Conservation (phyloP, 1,140 invertebrate species). For the Drosophila miranda region DNA sequence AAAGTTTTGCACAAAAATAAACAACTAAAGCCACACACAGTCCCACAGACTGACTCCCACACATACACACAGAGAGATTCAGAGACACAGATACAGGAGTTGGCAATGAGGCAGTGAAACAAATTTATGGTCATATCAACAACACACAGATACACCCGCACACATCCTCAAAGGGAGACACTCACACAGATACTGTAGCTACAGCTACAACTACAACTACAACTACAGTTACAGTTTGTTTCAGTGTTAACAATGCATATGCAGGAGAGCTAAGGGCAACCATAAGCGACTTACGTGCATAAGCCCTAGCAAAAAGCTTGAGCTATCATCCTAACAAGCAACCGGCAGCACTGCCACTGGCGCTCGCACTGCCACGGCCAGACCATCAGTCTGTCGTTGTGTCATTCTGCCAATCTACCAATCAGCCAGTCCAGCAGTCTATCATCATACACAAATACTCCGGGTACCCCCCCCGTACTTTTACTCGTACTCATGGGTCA, state of each 20-base stretch:
- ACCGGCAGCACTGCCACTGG: constrained; percentile 18
- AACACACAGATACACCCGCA: constrained; percentile 18
- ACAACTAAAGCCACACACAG: constrained; percentile 21
- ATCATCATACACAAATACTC: constrained; percentile 19
- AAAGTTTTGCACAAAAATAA: constrained; percentile 65
- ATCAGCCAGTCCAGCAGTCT: constrained; percentile 25
- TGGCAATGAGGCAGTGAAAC: constrained; percentile 60
- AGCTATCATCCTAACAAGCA: constrained; percentile 72
- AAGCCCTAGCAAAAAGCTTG: constrained; percentile 64
- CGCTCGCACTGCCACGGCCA: constrained; percentile 3
- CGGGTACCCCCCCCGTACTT: background rate
- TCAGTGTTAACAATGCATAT: constrained; percentile 53
- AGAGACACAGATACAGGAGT: constrained; percentile 21
- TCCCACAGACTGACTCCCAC: constrained; percentile 4
- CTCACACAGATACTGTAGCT: constrained; percentile 1
- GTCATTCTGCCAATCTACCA: constrained; percentile 35
- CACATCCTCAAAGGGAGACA: constrained; percentile 2
- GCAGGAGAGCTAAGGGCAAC: constrained; percentile 55
- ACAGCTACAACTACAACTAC: constrained; percentile 5
- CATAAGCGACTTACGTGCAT: constrained; percentile 79
- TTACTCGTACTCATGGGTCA: constrained; percentile 7
- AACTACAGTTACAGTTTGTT: constrained; percentile 35
- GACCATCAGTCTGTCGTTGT: constrained; percentile 9
- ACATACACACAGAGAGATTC: background rate
- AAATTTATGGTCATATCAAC: constrained; percentile 74